Conservation (phyloP, 23 tunicate genomes). For the Trididemnum clinides region DNA sequence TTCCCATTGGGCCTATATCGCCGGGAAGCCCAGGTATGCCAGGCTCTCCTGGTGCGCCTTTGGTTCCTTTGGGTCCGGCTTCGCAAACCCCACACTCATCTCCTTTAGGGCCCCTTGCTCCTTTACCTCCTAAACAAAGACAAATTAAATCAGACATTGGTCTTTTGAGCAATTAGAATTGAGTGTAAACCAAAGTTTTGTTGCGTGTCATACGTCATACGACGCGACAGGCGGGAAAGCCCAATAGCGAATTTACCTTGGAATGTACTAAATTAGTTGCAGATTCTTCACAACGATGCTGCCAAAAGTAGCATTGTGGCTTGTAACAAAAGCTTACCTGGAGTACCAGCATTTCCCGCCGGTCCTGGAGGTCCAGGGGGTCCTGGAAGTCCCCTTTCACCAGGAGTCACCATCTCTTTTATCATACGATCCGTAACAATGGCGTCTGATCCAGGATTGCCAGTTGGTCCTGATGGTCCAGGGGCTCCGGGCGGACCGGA, state of each 20-base stretch:
- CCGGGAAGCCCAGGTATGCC: conserved; percentile 83
- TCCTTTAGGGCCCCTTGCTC: conserved; percentile 78
- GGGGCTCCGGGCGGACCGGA: conserved; percentile 70
- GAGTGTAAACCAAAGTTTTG: no score
- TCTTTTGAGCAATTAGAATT: no score
- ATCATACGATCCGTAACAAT: conserved; percentile 50
- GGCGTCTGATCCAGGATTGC: conserved; percentile 67
- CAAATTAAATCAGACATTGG: no score
- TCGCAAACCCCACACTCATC: conserved; percentile 87
- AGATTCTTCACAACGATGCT: no score
- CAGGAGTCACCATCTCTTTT: conserved; percentile 80
- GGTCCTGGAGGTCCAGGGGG: conserved; percentile 85
- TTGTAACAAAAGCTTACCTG: conserved; percentile 50
- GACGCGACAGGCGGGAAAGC: no score
- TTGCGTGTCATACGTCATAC: no score
- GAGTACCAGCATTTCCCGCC: conserved; percentile 41
- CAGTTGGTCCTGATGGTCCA: conserved; percentile 67
- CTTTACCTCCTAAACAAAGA: conserved; percentile 39
- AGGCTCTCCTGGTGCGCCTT: conserved; percentile 49
- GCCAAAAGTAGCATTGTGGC: no score
- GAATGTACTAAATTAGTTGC: no score
- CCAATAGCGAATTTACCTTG: no score
- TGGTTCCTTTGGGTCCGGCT: conserved; percentile 75
- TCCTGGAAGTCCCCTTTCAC: conserved; percentile 73
- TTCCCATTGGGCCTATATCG: conserved; percentile 59